Base-by-base conservation (phyloP, 2,888 invertebrate species). In the Eupelmus urozonus region DNA sequence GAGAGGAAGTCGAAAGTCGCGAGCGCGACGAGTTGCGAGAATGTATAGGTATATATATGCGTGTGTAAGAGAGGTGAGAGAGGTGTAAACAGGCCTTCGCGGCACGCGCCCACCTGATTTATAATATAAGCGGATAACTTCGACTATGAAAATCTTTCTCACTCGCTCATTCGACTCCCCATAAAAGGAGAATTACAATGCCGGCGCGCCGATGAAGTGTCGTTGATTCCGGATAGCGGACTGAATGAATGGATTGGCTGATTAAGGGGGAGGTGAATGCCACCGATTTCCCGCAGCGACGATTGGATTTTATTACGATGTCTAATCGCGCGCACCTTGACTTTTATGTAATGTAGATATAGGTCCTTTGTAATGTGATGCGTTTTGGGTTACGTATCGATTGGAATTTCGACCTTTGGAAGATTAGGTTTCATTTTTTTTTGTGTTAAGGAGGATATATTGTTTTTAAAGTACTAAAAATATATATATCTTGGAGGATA, bases 61-160 rank as follows among this genome's bases (percentile, higher is more conserved):
- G 34, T 34, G 34, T 34, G 9, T 34, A 34, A 34, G 9, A 34
- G 27, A 23, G 60, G 9, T 5, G 9, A 34, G 27, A 23, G 60
- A 62, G 62, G 79, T 81, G 81, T 81, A 81, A 84, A 81, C 80
- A 81, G 82, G 81, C 82, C 82, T 83, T 83, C 60, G 23, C 40
- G 20, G 11, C 25, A n/a, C 45, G 49, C 67, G 81, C 85, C 85
- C 83, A 85, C 85, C 81, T 84, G 82, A 83, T 82, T 74, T 84
- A 82, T 84, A 82, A 81, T 9, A 49, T 23, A 20, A 57, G 53
- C 53, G 60, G 29, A 29, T 70, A 27, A 34, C 25, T 49, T 49
- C 42, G 59, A 3, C 40, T 69, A 67, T 59, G 62, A 76, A 63
- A 63, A 49, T 76, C n/a, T n/a, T n/a, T n/a, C n/a, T n/a, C n/a